phyloP scores from a whole-genome alignment of 2,888 invertebrate species.

The Psylliodes chrysocephalus region DNA sequence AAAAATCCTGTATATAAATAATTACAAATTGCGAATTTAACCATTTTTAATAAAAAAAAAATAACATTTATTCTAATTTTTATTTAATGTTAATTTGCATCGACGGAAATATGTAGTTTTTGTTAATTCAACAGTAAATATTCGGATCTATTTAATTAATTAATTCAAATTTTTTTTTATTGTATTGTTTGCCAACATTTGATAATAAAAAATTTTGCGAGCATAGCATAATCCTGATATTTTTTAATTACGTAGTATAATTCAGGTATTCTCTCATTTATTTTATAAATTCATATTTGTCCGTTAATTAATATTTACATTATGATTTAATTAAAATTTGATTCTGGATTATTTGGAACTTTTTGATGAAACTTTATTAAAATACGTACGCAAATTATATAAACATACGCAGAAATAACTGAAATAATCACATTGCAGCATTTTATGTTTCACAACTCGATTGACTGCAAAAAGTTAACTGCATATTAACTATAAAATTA shows the following conservation, averaged over 20 bases:
- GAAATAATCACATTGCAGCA: constrained; percentile 23
- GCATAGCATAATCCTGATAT: constrained; percentile 3
- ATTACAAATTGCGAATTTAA: too few species aligned
- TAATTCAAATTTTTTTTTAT: constrained; percentile 10
- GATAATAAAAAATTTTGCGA: constrained; percentile 11
- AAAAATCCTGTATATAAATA: too few species aligned
- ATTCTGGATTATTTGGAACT: constrained; percentile 37
- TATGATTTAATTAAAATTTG: constrained; percentile 43
- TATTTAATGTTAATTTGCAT: constrained; percentile 1
- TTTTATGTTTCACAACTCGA: constrained; percentile 4
- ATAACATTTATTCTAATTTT: not conserved
- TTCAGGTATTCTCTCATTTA: constrained; percentile 38
- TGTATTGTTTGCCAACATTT: constrained; percentile 2
- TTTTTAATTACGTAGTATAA: constrained; percentile 35
- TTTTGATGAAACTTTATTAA: constrained; percentile 37
- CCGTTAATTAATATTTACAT: constrained; percentile 37
- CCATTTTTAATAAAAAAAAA: too few species aligned
- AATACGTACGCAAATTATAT: constrained; percentile 26
- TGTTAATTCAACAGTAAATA: constrained; percentile 19
- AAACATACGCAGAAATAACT: constrained; percentile 27
- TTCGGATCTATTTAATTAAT: constrained; percentile 17
- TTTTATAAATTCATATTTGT: constrained; percentile 40
- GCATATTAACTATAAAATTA: not conserved
- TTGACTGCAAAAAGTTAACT: constrained; percentile 2
- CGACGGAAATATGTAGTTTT: not conserved